Conservation (phyloP, 2,113 vertebrate species). For the Syngnathoides biaculeatus region DNA sequence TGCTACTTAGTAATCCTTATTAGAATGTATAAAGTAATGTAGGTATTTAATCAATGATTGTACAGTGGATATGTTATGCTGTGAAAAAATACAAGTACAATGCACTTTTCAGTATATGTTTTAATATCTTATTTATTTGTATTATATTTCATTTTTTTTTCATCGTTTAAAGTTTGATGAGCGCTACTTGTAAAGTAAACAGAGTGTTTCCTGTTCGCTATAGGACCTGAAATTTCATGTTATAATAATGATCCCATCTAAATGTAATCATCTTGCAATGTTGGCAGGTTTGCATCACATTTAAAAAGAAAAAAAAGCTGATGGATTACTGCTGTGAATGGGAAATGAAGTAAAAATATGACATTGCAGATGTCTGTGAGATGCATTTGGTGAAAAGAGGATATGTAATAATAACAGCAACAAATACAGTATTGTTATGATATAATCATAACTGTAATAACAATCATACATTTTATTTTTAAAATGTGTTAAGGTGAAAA, state of each 20-base stretch:
- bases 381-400: constrained; percentile 15
- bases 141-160: constrained; percentile 67
- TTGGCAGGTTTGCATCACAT: constrained; percentile 25
- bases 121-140: constrained; percentile 66
- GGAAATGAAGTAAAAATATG: constrained; percentile 6
- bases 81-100: constrained; percentile 70
- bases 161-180: constrained; percentile 59
- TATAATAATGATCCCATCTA: constrained; percentile 33
- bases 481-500: neutral
- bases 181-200: constrained; percentile 64
- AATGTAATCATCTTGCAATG: constrained; percentile 24
- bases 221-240: constrained; percentile 45
- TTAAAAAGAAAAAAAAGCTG: constrained; percentile 15
- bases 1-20: constrained; percentile 75
- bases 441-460: neutral
- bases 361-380: constrained; percentile 2
- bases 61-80: constrained; percentile 77
- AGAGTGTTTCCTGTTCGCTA: constrained; percentile 61
- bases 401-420: constrained; percentile 2
- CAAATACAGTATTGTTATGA: neutral
- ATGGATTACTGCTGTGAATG: constrained; percentile 2
- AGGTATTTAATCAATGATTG: constrained; percentile 75
- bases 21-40: constrained; percentile 71
- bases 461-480: neutral
- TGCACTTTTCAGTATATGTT: constrained; percentile 70